A percentile compares a stretch with the other conserved stretches of the same genome.
These are phyloP conservation scores for Pseudobourletiella spinata DNA, from an alignment of 1,140 invertebrate species.

Conservation along the genomic window DNA sequence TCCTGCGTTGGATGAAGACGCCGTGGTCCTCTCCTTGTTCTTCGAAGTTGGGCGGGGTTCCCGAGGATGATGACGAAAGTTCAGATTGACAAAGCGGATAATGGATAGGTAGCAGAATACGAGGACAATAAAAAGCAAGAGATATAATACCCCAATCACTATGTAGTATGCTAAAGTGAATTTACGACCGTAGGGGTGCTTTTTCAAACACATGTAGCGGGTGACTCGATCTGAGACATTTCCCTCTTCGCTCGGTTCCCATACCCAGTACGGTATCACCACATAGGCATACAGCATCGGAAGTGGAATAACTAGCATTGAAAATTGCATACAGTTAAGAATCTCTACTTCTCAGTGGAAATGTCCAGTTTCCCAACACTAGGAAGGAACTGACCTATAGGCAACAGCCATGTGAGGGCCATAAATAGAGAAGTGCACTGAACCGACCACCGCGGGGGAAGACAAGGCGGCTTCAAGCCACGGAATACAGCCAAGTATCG, in stretches of 20 bases:
- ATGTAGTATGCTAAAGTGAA: conserved; percentile 4
- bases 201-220: conserved; percentile 9
- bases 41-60: not conserved
- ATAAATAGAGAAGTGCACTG: not conserved
- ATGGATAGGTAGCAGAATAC: conserved; percentile 29
- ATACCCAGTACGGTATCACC: not conserved
- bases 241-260: not conserved
- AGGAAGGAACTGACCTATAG: conserved; percentile 14
- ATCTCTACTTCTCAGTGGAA: not conserved
- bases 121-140: conserved; percentile 9
- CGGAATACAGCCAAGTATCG: conserved; percentile 23
- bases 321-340: not conserved
- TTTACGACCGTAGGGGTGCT: not conserved
- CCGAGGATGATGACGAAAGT: not conserved
- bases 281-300: conserved; percentile 18
- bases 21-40: not conserved
- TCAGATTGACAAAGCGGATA: conserved; percentile 17
- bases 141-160: conserved; percentile 1
- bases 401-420: conserved; percentile 11
- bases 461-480: not conserved
- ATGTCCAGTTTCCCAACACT: not conserved
- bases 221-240: not conserved
- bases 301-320: not conserved
- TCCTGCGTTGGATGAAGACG: not conserved
- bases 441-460: not conserved